These are phyloP conservation scores for Varecia variegata DNA, from an alignment of 2,797 vertebrate genomes.

Conservation along the genomic window DNA sequence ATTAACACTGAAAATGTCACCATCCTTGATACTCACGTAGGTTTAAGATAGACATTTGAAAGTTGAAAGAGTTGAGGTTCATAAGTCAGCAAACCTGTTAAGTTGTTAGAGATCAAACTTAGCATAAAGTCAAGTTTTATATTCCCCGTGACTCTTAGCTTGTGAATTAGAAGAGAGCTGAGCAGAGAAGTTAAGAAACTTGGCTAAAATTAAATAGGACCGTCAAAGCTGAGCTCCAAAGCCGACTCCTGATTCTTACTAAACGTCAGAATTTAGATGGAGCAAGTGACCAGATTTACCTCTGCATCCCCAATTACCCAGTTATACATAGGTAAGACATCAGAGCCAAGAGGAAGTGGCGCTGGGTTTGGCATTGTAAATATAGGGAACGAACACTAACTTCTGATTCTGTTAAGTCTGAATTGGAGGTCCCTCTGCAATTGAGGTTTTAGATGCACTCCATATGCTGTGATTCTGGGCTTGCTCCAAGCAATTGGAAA, in stretches of 20 bases:
- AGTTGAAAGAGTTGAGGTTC: background rate
- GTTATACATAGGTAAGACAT: background rate
- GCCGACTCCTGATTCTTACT: background rate
- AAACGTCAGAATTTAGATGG: background rate
- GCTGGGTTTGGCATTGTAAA: background rate
- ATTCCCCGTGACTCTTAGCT: background rate
- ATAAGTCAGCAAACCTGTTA: background rate
- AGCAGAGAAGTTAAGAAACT: background rate
- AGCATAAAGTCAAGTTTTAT: background rate
- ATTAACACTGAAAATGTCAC: background rate
- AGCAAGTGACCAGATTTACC: background rate
- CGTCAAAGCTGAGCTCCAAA: background rate
- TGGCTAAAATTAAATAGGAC: background rate
- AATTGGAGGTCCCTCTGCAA: background rate
- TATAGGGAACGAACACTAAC: background rate
- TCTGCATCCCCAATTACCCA: background rate
- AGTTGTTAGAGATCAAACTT: background rate
- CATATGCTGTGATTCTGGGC: background rate
- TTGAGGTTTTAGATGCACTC: background rate
- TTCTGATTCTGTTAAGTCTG: background rate
- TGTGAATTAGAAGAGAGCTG: background rate
- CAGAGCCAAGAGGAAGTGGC: background rate
- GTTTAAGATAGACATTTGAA: background rate
- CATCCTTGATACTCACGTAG: background rate
- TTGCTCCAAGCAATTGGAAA: background rate